Evolutionary conservation across 2,888 invertebrate species (phyloP).

Genomic region (Lacanobia oleracea): DNA sequence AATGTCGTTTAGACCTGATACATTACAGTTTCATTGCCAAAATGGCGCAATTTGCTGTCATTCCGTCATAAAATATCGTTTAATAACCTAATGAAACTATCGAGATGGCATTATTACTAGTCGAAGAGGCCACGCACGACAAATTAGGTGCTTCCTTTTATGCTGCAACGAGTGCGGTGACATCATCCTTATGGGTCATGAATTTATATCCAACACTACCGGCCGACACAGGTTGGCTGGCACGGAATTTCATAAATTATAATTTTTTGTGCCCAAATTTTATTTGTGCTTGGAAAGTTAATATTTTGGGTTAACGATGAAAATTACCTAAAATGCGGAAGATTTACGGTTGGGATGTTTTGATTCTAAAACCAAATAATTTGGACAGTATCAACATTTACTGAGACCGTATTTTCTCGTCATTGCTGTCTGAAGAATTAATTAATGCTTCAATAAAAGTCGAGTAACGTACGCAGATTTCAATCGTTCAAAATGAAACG

Average conservation of each 20-base stretch:
- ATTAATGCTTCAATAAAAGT: slow-evolving; percentile 52
- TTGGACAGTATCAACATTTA: slow-evolving; percentile 24
- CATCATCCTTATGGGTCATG: slow-evolving; percentile 66
- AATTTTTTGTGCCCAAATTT: background rate
- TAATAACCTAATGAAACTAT: slow-evolving; percentile 39
- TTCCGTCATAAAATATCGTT: slow-evolving; percentile 20
- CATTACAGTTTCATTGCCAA: slow-evolving; percentile 1
- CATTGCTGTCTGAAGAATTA: slow-evolving; percentile 29
- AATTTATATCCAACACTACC: slow-evolving; percentile 62
- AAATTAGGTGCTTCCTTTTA: slow-evolving; percentile 73
- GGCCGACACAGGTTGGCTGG: slow-evolving; percentile 35
- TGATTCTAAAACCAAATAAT: slow-evolving; percentile 37
- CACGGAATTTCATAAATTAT: background rate
- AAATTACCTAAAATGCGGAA: slow-evolving; percentile 4
- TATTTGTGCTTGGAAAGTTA: background rate
- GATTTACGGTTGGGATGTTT: slow-evolving; percentile 31
- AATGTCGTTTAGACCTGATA: background rate
- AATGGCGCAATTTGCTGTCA: slow-evolving; percentile 4
- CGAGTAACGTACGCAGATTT: slow-evolving; percentile 19
- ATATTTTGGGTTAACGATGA: slow-evolving; percentile 11
- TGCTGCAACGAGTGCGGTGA: slow-evolving; percentile 64
- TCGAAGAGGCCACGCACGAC: slow-evolving; percentile 68
- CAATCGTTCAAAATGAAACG: slow-evolving; percentile 15
- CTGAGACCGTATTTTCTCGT: slow-evolving; percentile 39
- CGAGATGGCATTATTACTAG: slow-evolving; percentile 55